Conservation (phyloP, 1,140 invertebrate species). For the Brachionus rubens region DNA sequence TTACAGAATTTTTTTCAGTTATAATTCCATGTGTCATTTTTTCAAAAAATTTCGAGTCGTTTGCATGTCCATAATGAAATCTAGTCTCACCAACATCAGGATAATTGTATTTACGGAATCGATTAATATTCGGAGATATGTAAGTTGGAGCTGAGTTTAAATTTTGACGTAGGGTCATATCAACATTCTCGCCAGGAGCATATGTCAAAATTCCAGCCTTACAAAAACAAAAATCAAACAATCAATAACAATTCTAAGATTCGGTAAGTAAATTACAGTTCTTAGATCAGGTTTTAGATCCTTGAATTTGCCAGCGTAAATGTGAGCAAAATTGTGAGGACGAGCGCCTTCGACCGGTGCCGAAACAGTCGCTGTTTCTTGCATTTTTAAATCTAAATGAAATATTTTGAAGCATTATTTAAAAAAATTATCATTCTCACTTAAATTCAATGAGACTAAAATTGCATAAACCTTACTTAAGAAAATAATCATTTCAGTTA, state of each 20-base stretch:
- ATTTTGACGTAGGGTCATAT: constrained; percentile 43
- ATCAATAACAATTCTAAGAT: constrained; percentile 14
- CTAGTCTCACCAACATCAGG: constrained; percentile 56
- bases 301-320: constrained; percentile 60
- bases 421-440: too few relatives aligned
- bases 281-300: constrained; percentile 53
- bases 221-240: constrained; percentile 47
- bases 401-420: neutral
- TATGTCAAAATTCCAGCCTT: constrained; percentile 58
- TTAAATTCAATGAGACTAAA: too few relatives aligned
- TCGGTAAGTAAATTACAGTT: constrained; percentile 51
- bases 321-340: constrained; percentile 54
- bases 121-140: neutral
- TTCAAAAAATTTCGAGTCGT: constrained; percentile 56
- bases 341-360: neutral
- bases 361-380: neutral
- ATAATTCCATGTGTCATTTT: constrained; percentile 57
- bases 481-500: constrained; percentile 11
- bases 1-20: constrained; percentile 39
- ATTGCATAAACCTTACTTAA: neutral
- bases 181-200: constrained; percentile 54
- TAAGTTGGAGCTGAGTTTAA: constrained; percentile 7
- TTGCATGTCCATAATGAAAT: constrained; percentile 57
- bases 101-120: constrained; percentile 22
- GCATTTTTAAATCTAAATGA: neutral